A percentile compares a stretch with the other conserved stretches of the same genome.
These are phyloP conservation scores for Apamea monoglypha DNA, from an alignment of 2,888 invertebrate species.

Conservation along the genomic window DNA sequence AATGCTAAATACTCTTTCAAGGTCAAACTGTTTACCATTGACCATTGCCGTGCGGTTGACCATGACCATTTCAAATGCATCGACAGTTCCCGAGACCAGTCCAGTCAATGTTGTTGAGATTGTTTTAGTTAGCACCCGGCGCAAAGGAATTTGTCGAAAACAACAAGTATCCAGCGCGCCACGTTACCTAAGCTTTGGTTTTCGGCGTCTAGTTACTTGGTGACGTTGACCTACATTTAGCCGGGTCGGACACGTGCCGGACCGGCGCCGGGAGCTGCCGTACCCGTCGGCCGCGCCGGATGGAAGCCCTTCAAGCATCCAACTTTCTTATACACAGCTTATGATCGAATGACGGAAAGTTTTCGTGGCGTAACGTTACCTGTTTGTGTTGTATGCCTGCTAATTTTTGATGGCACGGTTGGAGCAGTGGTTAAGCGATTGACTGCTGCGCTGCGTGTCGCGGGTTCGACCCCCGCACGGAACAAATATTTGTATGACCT, in stretches of 20 bases:
- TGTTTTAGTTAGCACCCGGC: not conserved
- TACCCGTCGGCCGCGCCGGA: conserved; percentile 1
- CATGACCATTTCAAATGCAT: not conserved
- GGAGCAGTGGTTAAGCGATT: too few species aligned
- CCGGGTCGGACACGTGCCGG: conserved; percentile 37
- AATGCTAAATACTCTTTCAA: not conserved
- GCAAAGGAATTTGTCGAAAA: not conserved
- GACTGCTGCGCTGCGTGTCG: too few species aligned
- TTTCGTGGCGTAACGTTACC: conserved; percentile 13
- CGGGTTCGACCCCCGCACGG: too few species aligned
- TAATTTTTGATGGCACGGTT: too few species aligned
- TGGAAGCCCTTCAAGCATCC: conserved; percentile 6
- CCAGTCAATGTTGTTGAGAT: not conserved
- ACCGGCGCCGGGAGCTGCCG: conserved; percentile 5
- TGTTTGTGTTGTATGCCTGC: not conserved
- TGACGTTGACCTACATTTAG: conserved; percentile 38
- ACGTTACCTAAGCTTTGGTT: not conserved
- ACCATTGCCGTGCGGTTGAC: not conserved
- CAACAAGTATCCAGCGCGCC: not conserved
- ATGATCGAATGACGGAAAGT: conserved; percentile 30
- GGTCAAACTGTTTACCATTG: not conserved
- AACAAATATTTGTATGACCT: too few species aligned
- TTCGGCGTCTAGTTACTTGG: not conserved
- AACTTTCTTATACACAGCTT: conserved; percentile 22
- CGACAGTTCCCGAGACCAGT: not conserved